Evolutionary conservation across 2,888 invertebrate species (phyloP).

Genomic region (Gryllus longicercus): DNA sequence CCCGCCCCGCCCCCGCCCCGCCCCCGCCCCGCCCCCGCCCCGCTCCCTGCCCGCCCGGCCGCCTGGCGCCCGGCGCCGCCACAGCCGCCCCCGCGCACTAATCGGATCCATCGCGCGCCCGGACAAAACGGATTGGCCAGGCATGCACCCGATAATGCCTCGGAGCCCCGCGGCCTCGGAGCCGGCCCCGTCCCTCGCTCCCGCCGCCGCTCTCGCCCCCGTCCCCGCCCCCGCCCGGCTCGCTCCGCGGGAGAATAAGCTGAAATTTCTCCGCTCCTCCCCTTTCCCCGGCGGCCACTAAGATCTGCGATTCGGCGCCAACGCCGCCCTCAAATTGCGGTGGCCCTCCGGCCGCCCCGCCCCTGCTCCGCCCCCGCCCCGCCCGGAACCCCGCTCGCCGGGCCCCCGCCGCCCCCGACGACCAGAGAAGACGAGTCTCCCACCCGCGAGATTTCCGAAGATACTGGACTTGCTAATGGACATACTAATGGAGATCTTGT

Average conservation of each 20-base stretch:
- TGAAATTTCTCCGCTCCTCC: neutral
- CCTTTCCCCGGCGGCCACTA: neutral
- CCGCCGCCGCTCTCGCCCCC: neutral
- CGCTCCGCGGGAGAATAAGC: neutral
- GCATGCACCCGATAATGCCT: slow-evolving; percentile 8
- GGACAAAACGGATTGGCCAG: slow-evolving; percentile 11
- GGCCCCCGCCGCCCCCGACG: no score
- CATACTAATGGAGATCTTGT: no score
- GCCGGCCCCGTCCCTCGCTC: neutral
- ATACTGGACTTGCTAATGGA: no score
- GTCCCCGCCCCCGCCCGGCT: neutral
- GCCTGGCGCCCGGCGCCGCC: neutral
- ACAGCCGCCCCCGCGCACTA: slow-evolving; percentile 1
- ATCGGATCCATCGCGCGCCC: slow-evolving; percentile 17
- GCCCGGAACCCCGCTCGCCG: no score
- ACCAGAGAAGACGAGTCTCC: no score
- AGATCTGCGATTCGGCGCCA: neutral
- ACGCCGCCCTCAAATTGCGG: no score
- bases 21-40: neutral
- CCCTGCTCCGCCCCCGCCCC: no score
- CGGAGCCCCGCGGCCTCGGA: neutral
- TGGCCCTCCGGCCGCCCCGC: no score
- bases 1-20: neutral
- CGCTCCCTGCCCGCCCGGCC: neutral
- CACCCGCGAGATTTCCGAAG: no score